phyloP scores from a whole-genome alignment of 2,888 invertebrate genomes.

The Sisyra nigra region DNA sequence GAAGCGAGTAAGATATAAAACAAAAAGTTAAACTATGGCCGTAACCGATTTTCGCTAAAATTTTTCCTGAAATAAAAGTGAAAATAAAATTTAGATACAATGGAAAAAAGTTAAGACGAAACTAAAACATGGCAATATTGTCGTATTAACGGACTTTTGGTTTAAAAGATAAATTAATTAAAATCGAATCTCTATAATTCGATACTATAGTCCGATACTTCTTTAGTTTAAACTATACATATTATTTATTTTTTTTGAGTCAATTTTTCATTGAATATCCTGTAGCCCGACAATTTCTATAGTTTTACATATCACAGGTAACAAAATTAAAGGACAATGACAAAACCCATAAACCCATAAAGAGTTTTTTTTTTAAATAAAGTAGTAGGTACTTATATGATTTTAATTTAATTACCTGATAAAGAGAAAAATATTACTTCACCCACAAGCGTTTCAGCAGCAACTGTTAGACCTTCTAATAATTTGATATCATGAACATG shows the following conservation, averaged over 20 bases:
- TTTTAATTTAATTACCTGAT: conserved; percentile 31
- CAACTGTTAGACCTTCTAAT: conserved; percentile 63
- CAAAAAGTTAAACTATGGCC: conserved; percentile 62
- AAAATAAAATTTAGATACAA: background rate
- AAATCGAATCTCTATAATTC: no score
- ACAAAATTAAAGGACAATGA: no score
- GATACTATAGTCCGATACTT: no score
- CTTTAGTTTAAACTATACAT: no score
- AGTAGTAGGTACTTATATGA: background rate
- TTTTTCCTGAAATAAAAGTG: conserved; percentile 39
- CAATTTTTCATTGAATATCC: no score
- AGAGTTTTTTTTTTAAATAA: conserved; percentile 1
- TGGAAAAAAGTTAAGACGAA: background rate
- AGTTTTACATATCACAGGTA: no score
- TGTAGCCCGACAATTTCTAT: no score
- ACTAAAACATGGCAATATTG: no score
- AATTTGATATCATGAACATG: conserved; percentile 51
- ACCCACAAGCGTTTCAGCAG: conserved; percentile 62
- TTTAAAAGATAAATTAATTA: no score
- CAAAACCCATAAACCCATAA: background rate
- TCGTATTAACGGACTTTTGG: no score
- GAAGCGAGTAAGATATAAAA: conserved; percentile 56
- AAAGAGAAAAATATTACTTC: conserved; percentile 64
- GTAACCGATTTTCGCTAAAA: conserved; percentile 64
- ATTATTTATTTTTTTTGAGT: no score